Percentiles rank a stretch among this genome's conserved stretches.
phyloP scores from a whole-genome alignment of 2,888 invertebrate species.

The Plebejus argus region DNA sequence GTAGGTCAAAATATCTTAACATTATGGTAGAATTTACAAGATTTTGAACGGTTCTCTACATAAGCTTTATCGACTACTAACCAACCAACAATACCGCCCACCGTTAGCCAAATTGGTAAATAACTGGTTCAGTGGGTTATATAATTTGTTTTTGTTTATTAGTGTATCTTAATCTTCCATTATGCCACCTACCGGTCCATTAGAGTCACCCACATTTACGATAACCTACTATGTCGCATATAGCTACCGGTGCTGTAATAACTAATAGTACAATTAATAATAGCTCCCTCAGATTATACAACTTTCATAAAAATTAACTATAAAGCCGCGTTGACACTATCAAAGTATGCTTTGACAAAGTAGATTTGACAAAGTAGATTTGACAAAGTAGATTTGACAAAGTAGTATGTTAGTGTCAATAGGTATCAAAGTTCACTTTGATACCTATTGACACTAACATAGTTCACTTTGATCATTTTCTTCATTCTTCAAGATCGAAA shows the following conservation, averaged over 20 bases:
- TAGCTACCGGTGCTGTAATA: neutral
- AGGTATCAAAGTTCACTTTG: no score
- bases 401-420: no score
- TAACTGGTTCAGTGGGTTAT: constrained; percentile 9
- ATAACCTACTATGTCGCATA: neutral
- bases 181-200: neutral
- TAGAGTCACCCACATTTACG: constrained; percentile 12
- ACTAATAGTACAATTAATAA: neutral
- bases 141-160: constrained; percentile 25
- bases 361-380: no score
- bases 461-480: no score
- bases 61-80: neutral
- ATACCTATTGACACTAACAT: no score
- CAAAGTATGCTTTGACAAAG: no score
- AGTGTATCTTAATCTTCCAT: constrained; percentile 17
- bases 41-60: neutral
- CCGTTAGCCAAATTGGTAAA: constrained; percentile 5
- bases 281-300: neutral
- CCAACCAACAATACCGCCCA: constrained; percentile 2
- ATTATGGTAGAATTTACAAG: no score
- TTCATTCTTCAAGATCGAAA: no score
- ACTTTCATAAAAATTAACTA: no score
- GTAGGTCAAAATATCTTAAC: no score
- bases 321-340: no score
- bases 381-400: no score